Base-by-base conservation (phyloP, 2,113 vertebrate genomes). In the Gobio gobio region DNA sequence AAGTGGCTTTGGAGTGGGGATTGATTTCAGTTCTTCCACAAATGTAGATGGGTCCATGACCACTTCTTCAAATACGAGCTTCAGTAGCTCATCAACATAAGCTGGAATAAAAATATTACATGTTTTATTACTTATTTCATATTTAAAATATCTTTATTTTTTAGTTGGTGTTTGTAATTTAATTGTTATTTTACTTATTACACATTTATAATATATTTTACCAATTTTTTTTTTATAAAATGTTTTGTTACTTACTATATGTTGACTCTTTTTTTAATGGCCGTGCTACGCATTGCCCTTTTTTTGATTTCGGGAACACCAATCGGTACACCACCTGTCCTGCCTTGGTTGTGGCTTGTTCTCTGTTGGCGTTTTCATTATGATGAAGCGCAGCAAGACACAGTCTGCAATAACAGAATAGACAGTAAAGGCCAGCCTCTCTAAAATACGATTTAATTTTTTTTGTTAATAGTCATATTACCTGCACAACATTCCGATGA, bases 401-500 rank as follows among this genome's bases (percentile, higher is more conserved):
- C n/a, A n/a, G n/a, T n/a, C n/a, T n/a, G n/a, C n/a, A n/a, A n/a
- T n/a, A n/a, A n/a, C n/a, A n/a, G n/a, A n/a, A n/a, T n/a, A n/a
- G n/a, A n/a, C n/a, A n/a, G n/a, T n/a, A n/a, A n/a, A n/a, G n/a
- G n/a, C n/a, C n/a, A n/a, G n/a, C n/a, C n/a, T n/a, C n/a, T n/a
- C n/a, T n/a, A n/a, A n/a, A n/a, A n/a, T n/a, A n/a, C n/a, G 29
- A 29, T 29, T 29, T 29, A 1, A 29, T 1, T 24, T 16, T 26
- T 9, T 16, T 14, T 47, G 9, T n/a, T n/a, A 10, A 10, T n/a
- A 59, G 58, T 8, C 22, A 0, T 59, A 22, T 10, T 51, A 51
- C 72, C 72, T 75, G 72, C 72, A 75, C 72, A 75, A 47, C 72
- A 76, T 76, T 20, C 49, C 49, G 2, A 76, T 56, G 49, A 29